Conservation (phyloP, 1,140 invertebrate species). For the Hylyphantes graminicola region DNA sequence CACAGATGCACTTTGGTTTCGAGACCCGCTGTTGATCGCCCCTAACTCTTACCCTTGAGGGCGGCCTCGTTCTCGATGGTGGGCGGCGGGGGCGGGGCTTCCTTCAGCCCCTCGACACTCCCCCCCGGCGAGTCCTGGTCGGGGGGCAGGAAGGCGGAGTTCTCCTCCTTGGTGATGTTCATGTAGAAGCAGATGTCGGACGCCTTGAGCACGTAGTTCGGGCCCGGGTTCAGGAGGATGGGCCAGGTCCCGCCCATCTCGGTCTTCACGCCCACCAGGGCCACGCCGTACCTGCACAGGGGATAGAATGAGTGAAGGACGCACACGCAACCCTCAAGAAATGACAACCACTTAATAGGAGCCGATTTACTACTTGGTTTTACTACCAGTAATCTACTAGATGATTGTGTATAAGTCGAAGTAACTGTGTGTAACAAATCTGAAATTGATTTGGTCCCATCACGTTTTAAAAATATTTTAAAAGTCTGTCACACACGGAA, state of each 20-base stretch:
- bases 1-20: too few species aligned
- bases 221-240: constrained; percentile 96
- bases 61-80: constrained; percentile 9
- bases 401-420: too few species aligned
- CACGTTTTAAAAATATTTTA: too few species aligned
- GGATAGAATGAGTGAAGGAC: not conserved
- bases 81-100: not conserved
- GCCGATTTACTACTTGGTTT: too few species aligned
- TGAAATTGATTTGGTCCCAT: too few species aligned
- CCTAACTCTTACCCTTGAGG: constrained; percentile 10
- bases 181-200: constrained; percentile 98
- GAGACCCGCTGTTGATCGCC: too few species aligned
- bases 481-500: too few species aligned
- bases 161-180: constrained; percentile 97
- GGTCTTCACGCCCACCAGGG: constrained; percentile 91
- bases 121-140: constrained; percentile 23
- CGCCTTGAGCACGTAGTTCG: constrained; percentile 84
- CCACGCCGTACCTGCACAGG: constrained; percentile 86
- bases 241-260: constrained; percentile 87
- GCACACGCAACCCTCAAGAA: too few species aligned
- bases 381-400: too few species aligned
- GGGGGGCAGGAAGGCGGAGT: constrained; percentile 72
- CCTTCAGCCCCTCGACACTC: constrained; percentile 19
- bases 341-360: too few species aligned
- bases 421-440: too few species aligned